Conservation (phyloP, 2,113 vertebrate genomes). For the Nyctereutes procyonoides region DNA sequence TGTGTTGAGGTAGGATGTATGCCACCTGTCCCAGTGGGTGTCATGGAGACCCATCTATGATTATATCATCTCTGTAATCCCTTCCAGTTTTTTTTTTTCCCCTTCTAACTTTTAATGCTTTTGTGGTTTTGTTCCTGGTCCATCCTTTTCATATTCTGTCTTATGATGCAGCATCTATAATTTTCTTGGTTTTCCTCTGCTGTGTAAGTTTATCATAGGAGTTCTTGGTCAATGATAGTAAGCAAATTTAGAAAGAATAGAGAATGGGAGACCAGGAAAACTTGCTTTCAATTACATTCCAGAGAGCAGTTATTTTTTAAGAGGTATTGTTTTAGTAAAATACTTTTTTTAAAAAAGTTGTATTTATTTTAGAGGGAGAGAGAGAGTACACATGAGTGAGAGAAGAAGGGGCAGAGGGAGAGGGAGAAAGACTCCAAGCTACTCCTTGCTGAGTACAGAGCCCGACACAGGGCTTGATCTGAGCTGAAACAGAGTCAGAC, state of each 20-base stretch:
- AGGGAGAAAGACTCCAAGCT: background rate
- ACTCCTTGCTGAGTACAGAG: background rate
- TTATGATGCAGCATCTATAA: background rate
- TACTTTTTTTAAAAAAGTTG: background rate
- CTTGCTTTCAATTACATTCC: background rate
- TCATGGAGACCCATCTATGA: background rate
- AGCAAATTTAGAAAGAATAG: slow-evolving; percentile 29
- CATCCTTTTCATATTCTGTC: background rate
- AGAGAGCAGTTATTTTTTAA: slow-evolving; percentile 37
- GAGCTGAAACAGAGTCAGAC: background rate
- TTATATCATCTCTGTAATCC: background rate
- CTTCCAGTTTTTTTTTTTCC: background rate
- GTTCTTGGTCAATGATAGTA: background rate
- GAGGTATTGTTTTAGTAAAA: slow-evolving; percentile 17
- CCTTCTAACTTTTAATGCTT: background rate
- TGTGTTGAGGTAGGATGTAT: background rate
- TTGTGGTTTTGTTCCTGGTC: background rate
- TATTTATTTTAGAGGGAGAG: background rate
- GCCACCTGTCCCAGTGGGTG: background rate
- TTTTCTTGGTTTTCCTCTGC: background rate
- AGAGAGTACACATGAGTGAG: background rate
- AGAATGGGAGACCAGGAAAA: background rate
- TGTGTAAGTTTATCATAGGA: background rate
- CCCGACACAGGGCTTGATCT: background rate
- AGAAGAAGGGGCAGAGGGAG: background rate